Conservation (phyloP, 2,113 vertebrate genomes). For the Proteles cristata region DNA sequence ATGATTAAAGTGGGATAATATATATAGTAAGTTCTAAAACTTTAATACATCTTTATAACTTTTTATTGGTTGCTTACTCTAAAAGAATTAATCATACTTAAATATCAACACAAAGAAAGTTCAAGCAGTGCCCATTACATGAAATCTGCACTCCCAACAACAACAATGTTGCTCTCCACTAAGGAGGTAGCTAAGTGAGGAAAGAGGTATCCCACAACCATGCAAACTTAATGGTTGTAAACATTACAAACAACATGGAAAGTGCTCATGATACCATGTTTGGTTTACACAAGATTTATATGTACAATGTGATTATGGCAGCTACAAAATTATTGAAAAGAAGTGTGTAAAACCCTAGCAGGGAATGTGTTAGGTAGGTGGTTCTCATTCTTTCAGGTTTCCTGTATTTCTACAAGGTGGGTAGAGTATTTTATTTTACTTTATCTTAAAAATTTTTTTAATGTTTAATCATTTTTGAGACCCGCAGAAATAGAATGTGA, state of each 20-base stretch:
- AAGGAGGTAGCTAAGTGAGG: background rate
- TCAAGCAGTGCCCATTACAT: background rate
- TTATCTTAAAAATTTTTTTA: too few species aligned
- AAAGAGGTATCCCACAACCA: background rate
- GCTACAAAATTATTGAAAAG: background rate
- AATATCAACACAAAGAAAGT: background rate
- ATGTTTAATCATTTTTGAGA: too few species aligned
- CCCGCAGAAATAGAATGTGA: too few species aligned
- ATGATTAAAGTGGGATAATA: background rate
- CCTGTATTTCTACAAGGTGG: background rate
- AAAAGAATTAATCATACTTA: constrained; percentile 12
- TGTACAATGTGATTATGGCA: background rate
- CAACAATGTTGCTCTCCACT: background rate
- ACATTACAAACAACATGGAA: background rate
- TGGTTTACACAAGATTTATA: background rate
- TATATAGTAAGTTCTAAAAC: background rate
- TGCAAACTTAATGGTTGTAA: background rate
- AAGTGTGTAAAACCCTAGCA: background rate
- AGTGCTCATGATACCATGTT: background rate
- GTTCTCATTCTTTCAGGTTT: background rate
- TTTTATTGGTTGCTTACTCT: background rate
- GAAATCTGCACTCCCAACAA: background rate
- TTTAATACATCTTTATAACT: background rate
- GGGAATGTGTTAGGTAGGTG: background rate
- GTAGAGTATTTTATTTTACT: background rate